A percentile compares a stretch with the other conserved stretches of the same genome.
These are phyloP conservation scores for Aporophyla nigra DNA, from an alignment of 2,888 invertebrate genomes.

Conservation along the genomic window DNA sequence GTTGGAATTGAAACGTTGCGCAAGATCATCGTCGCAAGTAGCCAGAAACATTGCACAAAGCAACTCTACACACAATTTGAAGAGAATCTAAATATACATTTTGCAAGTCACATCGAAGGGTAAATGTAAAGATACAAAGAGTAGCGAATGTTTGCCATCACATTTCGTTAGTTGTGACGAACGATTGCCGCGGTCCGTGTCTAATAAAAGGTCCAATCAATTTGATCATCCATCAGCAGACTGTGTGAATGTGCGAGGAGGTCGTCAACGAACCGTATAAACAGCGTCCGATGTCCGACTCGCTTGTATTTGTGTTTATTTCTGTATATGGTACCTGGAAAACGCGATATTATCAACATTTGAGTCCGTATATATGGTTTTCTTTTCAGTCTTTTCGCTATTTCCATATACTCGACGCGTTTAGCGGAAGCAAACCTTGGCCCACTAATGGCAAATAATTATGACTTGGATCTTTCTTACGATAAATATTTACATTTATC, in stretches of 20 bases:
- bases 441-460: constrained; percentile 60
- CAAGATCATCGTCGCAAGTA: constrained; percentile 30
- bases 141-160: constrained; percentile 39
- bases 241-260: constrained; percentile 65
- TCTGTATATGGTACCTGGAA: constrained; percentile 12
- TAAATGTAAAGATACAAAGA: constrained; percentile 42
- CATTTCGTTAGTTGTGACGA: constrained; percentile 38
- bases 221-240: constrained; percentile 70
- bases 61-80: constrained; percentile 31
- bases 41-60: constrained; percentile 46
- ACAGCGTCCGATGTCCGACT: constrained; percentile 32
- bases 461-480: constrained; percentile 37
- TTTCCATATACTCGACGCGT: constrained; percentile 53
- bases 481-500: constrained; percentile 44
- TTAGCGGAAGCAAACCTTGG: constrained; percentile 75
- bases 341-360: constrained; percentile 22
- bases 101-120: constrained; percentile 51
- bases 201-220: constrained; percentile 73
- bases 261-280: constrained; percentile 53
- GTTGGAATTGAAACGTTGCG: constrained; percentile 41
- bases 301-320: constrained; percentile 27
- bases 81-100: constrained; percentile 54
- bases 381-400: constrained; percentile 42
- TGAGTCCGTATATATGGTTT: constrained; percentile 19
- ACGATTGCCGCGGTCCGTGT: constrained; percentile 37